phyloP scores from a whole-genome alignment of 2,797 vertebrate species.

The Acrossocheilus fasciatus region DNA sequence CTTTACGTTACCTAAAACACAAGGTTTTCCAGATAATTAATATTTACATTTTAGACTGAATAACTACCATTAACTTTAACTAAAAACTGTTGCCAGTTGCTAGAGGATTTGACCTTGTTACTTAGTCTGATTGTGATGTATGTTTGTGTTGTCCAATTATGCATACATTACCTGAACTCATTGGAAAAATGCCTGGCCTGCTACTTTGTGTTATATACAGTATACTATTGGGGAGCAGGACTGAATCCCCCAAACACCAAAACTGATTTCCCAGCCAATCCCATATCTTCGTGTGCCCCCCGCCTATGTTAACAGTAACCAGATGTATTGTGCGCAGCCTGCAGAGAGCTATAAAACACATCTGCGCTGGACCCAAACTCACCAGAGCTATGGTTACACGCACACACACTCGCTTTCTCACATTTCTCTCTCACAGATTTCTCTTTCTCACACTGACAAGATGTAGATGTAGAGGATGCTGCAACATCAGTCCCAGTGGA shows the following conservation, averaged over 20 bases:
- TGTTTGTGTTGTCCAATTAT: background rate
- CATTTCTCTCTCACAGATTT: slow-evolving; percentile 26
- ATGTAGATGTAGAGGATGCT: slow-evolving; percentile 34
- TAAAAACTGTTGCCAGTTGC: background rate
- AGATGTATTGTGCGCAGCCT: slow-evolving; percentile 29
- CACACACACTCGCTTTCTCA: slow-evolving; percentile 29
- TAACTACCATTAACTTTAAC: background rate
- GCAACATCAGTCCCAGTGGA: slow-evolving; percentile 33
- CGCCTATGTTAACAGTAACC: slow-evolving; percentile 45
- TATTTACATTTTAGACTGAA: slow-evolving; percentile 4
- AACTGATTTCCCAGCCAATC: slow-evolving; percentile 32
- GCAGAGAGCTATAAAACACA: slow-evolving; percentile 49
- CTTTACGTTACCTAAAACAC: background rate
- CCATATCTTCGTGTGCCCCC: background rate
- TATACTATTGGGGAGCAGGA: background rate
- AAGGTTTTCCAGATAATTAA: background rate
- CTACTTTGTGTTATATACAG: background rate
- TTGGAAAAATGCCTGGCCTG: slow-evolving; percentile 2
- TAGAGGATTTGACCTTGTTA: background rate
- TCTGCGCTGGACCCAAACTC: slow-evolving; percentile 33
- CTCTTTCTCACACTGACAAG: slow-evolving; percentile 37
- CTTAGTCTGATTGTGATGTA: background rate
- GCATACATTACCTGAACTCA: slow-evolving; percentile 1
- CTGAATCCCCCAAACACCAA: background rate
- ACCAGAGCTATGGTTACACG: slow-evolving; percentile 17